Conservation (phyloP, 1,140 invertebrate species). For the Portunus trituberculatus region DNA sequence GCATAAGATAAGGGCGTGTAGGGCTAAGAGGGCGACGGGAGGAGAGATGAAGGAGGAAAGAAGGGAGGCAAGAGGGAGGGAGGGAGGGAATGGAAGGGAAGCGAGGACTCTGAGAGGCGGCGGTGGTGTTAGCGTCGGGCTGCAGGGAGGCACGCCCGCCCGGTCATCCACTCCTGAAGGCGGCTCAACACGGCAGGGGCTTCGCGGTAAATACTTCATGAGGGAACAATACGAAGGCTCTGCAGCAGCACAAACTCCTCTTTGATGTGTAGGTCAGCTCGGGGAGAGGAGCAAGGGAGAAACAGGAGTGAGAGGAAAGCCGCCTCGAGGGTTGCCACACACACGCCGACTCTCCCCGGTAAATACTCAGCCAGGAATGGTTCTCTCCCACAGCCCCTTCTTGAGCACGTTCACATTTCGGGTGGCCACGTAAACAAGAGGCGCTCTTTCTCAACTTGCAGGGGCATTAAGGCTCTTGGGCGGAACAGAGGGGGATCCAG, state of each 20-base stretch:
- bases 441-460: constrained; percentile 56
- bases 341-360: constrained; percentile 57
- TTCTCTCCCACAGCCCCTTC: constrained; percentile 50
- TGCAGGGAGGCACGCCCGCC: not conserved
- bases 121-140: no score
- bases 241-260: constrained; percentile 46
- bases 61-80: no score
- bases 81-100: not conserved
- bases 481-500: constrained; percentile 31
- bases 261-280: constrained; percentile 65
- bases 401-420: constrained; percentile 74
- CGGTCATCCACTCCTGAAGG: not conserved
- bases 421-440: constrained; percentile 69
- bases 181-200: not conserved
- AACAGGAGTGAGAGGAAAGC: constrained; percentile 21
- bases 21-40: not conserved
- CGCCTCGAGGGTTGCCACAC: not conserved
- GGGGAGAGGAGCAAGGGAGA: not conserved
- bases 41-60: not conserved
- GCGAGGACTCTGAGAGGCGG: no score
- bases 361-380: constrained; percentile 61
- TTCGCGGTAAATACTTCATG: constrained; percentile 62
- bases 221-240: constrained; percentile 44
- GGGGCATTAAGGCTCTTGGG: constrained; percentile 58
- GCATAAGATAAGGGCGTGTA: not conserved